Evolutionary conservation across 2,888 invertebrate species (phyloP), one percentile per base, ranked within the genome.

Genomic region (Homarus gammarus): DNA sequence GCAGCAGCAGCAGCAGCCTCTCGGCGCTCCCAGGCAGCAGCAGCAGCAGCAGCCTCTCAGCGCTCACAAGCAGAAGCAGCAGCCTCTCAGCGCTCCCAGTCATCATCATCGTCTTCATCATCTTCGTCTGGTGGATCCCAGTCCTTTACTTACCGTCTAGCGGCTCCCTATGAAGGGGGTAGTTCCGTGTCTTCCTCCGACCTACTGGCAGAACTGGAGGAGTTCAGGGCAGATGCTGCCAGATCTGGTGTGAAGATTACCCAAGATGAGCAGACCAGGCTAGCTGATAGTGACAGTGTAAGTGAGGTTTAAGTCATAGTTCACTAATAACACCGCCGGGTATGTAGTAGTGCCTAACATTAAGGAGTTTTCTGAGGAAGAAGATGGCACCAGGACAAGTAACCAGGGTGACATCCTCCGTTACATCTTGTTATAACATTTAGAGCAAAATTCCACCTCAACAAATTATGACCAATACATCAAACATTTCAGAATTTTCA

Each of bases 161-260:
- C 90, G 33, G 51, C 77, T 36, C 70, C 72, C 6, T 56, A 84
- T 73, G 78, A 64, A 64, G 72, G 84, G 15, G 84, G 79, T 15
- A 79, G 90, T n/a, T 88, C 88, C 15, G 75, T 77, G 2, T 70
- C 84, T 38, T 84, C 90, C 1, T 64, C 90, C 51, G 90, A 91
- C 79, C 82, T 91, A 33, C 49, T 51, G 31, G 90, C 87, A 31
- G 90, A 91, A 56, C n/a, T 88, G n/a, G 36, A 79, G 38, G 78
- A 73, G 27, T 91, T 91, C 90, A 75, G 90, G 22, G 90, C 88
- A 40, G 84, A 91, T 5, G 88, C 90, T 44, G 75, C 77, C 1
- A 83, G 51, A 68, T 84, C 88, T 18, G 88, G 88, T 10, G 82
- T 75, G 5, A 77, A 77, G 40, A 75, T 82, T 33, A 56, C 73